Evolutionary conservation across 1,140 invertebrate species (phyloP).

Genomic region (Stegodyphus mimosarum): DNA sequence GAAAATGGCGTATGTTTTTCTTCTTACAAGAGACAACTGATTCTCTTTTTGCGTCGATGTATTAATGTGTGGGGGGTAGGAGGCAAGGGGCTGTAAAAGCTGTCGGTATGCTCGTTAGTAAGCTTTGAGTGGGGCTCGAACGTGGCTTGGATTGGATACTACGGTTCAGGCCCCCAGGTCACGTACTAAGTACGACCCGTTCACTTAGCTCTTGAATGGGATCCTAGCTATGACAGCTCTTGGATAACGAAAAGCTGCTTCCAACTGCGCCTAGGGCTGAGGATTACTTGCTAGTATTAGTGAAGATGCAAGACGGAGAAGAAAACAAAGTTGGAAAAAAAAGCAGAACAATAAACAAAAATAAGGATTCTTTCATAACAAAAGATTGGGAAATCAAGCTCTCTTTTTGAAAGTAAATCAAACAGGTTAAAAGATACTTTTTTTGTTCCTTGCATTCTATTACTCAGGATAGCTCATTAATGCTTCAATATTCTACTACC

Average conservation of each 20-base stretch:
- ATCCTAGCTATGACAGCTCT: conserved; percentile 52
- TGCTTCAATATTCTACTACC: not conserved
- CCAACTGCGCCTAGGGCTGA: conserved; percentile 37
- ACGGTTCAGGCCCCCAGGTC: conserved; percentile 52
- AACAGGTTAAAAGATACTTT: conserved; percentile 31
- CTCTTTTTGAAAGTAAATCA: conserved; percentile 28
- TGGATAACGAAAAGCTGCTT: conserved; percentile 49
- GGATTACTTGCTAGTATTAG: conserved; percentile 59
- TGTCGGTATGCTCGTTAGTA: conserved; percentile 59
- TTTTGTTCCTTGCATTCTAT: not conserved
- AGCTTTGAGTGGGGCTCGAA: conserved; percentile 45
- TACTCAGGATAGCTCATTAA: not conserved
- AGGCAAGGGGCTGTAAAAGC: conserved; percentile 33
- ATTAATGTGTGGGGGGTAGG: conserved; percentile 40
- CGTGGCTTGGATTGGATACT: conserved; percentile 57
- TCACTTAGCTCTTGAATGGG: conserved; percentile 44
- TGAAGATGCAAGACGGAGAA: conserved; percentile 13
- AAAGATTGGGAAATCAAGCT: conserved; percentile 20
- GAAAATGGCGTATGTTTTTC: no score
- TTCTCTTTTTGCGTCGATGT: conserved; percentile 31
- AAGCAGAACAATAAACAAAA: not conserved
- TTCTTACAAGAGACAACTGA: conserved; percentile 28
- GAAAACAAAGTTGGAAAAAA: conserved; percentile 18
- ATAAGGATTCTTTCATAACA: conserved; percentile 27
- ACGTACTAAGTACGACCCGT: conserved; percentile 51